Conservation (phyloP, 2,797 vertebrate genomes). For the Peromyscus aztecus region DNA sequence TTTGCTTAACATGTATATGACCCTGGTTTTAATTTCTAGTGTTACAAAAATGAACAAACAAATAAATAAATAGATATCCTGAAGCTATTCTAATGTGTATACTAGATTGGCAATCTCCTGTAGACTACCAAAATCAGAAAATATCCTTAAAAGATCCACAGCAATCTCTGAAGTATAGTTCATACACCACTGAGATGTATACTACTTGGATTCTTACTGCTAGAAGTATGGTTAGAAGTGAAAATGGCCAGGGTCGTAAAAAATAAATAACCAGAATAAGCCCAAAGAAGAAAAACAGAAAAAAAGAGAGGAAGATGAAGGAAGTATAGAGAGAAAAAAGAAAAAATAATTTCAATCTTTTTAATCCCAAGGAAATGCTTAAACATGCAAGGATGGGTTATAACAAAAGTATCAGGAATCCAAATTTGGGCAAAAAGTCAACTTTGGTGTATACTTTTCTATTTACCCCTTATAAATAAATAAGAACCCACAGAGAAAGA, state of each 20-base stretch:
- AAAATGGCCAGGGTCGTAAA: neutral
- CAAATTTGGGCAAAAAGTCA: neutral
- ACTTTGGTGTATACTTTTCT: neutral
- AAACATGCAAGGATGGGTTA: neutral
- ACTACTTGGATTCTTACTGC: neutral
- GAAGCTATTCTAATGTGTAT: neutral
- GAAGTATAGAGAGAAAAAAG: neutral
- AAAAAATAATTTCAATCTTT: neutral
- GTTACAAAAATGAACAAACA: neutral
- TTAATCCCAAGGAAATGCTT: constrained; percentile 22
- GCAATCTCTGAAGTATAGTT: neutral
- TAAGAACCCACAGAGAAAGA: neutral
- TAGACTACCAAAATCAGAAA: constrained; percentile 4
- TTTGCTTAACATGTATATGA: neutral
- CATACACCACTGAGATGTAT: neutral
- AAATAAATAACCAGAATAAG: neutral
- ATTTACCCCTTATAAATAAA: neutral
- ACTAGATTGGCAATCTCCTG: neutral
- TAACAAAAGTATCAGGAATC: neutral
- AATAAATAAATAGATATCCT: neutral
- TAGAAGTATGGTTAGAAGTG: neutral
- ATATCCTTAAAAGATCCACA: neutral
- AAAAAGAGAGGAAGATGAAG: neutral
- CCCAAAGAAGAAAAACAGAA: neutral
- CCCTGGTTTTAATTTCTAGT: neutral